These are phyloP conservation scores for Bubo bubo DNA, from an alignment of 2,113 vertebrate genomes.

Conservation along the genomic window DNA sequence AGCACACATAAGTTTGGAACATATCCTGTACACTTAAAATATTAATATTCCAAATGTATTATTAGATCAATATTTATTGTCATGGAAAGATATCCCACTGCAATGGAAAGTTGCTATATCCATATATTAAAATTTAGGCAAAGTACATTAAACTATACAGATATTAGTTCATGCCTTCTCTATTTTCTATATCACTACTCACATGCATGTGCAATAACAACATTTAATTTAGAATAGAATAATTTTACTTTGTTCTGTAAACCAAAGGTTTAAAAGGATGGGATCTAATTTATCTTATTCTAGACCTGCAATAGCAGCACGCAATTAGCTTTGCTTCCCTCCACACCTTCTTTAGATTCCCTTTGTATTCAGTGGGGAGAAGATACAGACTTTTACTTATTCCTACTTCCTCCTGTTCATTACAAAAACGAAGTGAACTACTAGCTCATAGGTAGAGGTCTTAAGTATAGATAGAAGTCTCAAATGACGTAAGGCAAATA, in stretches of 20 bases:
- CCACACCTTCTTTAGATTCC: background rate
- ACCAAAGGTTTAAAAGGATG: background rate
- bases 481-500: background rate
- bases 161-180: background rate
- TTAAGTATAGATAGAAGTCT: background rate
- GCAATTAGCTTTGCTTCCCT: background rate
- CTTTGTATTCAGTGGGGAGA: background rate
- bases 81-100: background rate
- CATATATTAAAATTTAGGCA: background rate
- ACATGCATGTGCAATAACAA: background rate
- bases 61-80: slow-evolving; percentile 41
- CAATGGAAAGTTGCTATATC: background rate
- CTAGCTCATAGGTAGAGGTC: background rate
- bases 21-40: background rate
- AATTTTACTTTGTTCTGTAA: background rate
- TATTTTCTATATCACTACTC: background rate
- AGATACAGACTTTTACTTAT: background rate
- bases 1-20: slow-evolving; percentile 41
- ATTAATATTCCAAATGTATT: slow-evolving; percentile 26
- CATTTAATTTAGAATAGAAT: background rate
- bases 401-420: background rate
- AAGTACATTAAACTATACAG: background rate
- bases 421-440: background rate
- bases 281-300: background rate
- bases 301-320: background rate